These are phyloP conservation scores for Chrysaora quinquecirrha DNA, from an alignment of 30 jellyfish, hydroid and myxozoan genomes.

Conservation along the genomic window DNA sequence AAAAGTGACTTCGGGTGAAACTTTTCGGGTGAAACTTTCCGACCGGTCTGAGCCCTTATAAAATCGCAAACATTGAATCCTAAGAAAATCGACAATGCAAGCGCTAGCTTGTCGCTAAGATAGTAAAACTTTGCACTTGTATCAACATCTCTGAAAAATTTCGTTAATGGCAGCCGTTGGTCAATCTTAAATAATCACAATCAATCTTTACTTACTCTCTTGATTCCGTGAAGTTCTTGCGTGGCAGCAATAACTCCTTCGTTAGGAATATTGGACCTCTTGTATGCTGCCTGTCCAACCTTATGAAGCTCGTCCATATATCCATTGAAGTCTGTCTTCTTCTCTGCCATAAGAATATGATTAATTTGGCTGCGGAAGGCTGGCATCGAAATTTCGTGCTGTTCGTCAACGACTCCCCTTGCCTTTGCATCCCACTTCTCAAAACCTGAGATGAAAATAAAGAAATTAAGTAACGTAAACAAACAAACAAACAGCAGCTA, in stretches of 20 bases:
- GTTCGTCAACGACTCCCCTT: conserved; percentile 14
- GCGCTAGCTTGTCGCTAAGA: not conserved
- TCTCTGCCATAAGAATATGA: conserved; percentile 42
- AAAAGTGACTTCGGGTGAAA: no score
- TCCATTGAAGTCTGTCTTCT: conserved; percentile 54
- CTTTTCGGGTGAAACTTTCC: no score
- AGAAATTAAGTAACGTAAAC: not conserved
- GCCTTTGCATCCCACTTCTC: conserved; percentile 46
- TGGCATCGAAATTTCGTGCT: conserved; percentile 33
- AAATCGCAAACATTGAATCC: no score
- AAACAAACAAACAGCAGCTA: not conserved
- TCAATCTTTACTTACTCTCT: conserved; percentile 23
- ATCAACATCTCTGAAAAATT: no score
- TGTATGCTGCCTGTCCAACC: conserved; percentile 56
- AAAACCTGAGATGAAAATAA: conserved; percentile 15
- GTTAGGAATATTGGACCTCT: conserved; percentile 54
- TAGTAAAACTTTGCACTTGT: not conserved
- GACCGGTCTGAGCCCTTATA: no score
- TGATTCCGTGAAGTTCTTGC: conserved; percentile 43
- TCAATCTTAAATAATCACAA: not conserved
- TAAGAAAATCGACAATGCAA: no score
- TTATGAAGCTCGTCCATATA: conserved; percentile 61
- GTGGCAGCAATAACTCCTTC: conserved; percentile 25
- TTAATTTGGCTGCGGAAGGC: conserved; percentile 44
- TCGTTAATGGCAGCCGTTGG: not conserved